These are phyloP conservation scores for Lithophane semibrunnea DNA, from an alignment of 2,888 invertebrate genomes.

Conservation along the genomic window DNA sequence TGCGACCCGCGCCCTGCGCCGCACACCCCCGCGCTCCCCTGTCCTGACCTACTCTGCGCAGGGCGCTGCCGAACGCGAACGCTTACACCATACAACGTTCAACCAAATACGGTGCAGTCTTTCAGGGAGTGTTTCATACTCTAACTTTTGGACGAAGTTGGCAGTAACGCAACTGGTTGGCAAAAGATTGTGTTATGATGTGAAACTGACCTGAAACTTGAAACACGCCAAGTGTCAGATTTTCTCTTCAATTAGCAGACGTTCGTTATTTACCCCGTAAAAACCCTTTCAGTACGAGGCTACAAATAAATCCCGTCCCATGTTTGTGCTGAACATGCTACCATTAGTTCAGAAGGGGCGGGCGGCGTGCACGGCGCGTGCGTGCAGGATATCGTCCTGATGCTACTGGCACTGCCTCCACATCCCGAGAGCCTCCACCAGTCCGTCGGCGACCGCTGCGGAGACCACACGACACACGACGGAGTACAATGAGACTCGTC, in stretches of 20 bases:
- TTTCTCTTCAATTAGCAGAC: not conserved
- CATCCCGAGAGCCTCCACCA: constrained; percentile 41
- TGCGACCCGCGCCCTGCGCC: constrained; percentile 52
- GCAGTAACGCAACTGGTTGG: constrained; percentile 29
- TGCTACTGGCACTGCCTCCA: constrained; percentile 46
- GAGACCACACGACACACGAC: not conserved
- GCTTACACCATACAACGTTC: constrained; percentile 51
- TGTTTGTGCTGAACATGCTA: constrained; percentile 29
- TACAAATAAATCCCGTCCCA: constrained; percentile 37
- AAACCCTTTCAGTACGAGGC: not conserved
- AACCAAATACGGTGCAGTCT: constrained; percentile 50
- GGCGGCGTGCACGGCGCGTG: constrained; percentile 56
- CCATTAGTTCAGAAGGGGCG: constrained; percentile 46
- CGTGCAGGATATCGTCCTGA: constrained; percentile 63
- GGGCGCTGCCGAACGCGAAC: constrained; percentile 64
- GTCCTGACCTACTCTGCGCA: constrained; percentile 77
- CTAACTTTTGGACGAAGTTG: constrained; percentile 30
- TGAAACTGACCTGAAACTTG: not conserved
- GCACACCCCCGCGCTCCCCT: constrained; percentile 62
- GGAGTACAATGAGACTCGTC: not conserved
- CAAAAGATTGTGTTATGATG: constrained; percentile 6
- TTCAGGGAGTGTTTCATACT: constrained; percentile 22
- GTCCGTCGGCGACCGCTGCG: constrained; percentile 28
- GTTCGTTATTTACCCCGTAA: not conserved
- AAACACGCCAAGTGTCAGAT: not conserved